Conservation (phyloP, 2,113 vertebrate genomes). For the Corythornis vintsioides region DNA sequence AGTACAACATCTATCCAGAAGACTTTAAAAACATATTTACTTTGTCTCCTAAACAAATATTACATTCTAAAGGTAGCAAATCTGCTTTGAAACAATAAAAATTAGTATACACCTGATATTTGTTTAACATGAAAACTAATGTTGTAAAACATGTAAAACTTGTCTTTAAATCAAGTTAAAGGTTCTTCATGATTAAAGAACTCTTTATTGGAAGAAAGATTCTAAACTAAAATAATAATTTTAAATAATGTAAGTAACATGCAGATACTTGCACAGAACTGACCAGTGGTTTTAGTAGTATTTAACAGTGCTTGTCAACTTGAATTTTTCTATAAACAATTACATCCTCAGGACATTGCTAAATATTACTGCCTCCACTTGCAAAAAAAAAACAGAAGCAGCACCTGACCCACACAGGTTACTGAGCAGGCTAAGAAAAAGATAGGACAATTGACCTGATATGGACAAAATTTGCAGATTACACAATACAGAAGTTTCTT, state of each 20-base stretch:
- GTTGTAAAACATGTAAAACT: background rate
- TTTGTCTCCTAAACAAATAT: background rate
- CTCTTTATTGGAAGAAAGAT: background rate
- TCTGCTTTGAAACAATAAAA: background rate
- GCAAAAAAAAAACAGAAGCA: background rate
- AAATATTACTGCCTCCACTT: background rate
- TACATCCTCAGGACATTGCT: background rate
- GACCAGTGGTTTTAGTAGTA: background rate
- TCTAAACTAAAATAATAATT: background rate
- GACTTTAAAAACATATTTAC: background rate
- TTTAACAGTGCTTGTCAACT: background rate
- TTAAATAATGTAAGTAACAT: background rate
- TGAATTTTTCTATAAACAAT: background rate
- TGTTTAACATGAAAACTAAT: background rate
- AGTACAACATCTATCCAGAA: background rate
- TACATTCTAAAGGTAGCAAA: background rate
- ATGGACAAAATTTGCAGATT: rapidly evolving
- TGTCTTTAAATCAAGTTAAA: background rate
- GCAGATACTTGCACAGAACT: background rate
- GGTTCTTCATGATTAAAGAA: background rate
- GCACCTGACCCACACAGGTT: background rate
- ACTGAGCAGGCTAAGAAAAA: background rate
- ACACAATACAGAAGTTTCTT: too few species aligned
- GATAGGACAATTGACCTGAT: rapidly evolving
- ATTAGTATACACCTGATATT: background rate